phyloP scores from a whole-genome alignment of 2,113 vertebrate genomes.

The Xyrauchen texanus region DNA sequence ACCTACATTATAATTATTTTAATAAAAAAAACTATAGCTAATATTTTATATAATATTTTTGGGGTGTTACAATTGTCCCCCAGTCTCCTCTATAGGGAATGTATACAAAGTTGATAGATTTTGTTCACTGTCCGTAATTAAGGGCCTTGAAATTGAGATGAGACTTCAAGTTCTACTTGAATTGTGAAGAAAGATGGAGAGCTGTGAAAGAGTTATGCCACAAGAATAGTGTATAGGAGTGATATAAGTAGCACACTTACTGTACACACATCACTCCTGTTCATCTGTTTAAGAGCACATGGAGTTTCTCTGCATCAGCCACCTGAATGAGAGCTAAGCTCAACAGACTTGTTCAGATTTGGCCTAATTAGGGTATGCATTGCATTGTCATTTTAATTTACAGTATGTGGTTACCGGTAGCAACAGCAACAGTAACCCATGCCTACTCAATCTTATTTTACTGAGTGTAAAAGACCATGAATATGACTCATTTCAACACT shows the following conservation, averaged over 20 bases:
- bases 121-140: background rate
- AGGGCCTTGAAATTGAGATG: background rate
- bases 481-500: background rate
- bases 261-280: background rate
- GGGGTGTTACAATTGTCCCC: too few species aligned
- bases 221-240: background rate
- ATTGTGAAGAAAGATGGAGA: background rate
- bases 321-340: background rate
- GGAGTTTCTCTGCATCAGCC: background rate
- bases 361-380: background rate
- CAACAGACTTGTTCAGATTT: constrained; percentile 3
- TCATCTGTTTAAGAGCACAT: background rate
- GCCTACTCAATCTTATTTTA: background rate
- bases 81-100: too few species aligned
- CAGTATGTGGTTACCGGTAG: constrained; percentile 5
- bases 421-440: background rate
- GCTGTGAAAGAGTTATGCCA: background rate
- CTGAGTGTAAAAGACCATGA: background rate
- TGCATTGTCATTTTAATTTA: background rate
- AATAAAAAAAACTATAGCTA: too few species aligned
- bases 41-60: too few species aligned
- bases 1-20: too few species aligned
- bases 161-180: background rate
- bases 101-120: background rate
- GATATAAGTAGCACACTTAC: background rate